Evolutionary conservation across 2,888 invertebrate species (phyloP).

Genomic region (Heliconius aoede): DNA sequence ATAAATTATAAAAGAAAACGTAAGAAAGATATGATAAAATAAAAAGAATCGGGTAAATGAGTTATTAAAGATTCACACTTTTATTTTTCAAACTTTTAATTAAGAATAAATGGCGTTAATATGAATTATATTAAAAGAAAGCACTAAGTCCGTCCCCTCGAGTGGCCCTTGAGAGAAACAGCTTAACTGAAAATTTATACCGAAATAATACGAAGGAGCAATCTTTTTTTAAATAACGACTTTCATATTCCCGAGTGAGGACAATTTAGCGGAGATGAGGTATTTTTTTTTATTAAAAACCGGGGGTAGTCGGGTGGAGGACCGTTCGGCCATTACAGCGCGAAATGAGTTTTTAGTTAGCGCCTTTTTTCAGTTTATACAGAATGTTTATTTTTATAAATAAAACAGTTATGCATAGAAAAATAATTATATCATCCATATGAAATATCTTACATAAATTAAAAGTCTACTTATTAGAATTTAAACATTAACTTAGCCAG

Average conservation of each 20-base stretch:
- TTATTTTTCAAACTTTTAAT: constrained; percentile 35
- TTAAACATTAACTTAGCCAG: too few species aligned
- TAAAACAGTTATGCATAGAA: background rate
- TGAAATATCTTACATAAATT: background rate
- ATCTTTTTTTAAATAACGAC: constrained; percentile 82
- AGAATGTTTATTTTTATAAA: constrained; percentile 53
- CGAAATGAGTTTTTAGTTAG: constrained; percentile 81
- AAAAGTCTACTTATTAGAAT: too few species aligned
- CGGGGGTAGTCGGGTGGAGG: constrained; percentile 62
- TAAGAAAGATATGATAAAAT: constrained; percentile 23
- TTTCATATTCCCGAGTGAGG: constrained; percentile 80
- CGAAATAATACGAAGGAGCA: constrained; percentile 79
- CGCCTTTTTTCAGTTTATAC: constrained; percentile 60
- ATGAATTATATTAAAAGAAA: constrained; percentile 38
- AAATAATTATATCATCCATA: background rate
- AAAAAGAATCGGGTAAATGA: constrained; percentile 25
- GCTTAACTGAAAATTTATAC: constrained; percentile 80
- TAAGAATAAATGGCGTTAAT: constrained; percentile 37
- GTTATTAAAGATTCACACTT: constrained; percentile 33
- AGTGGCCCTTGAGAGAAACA: constrained; percentile 63
- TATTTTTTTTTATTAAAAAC: constrained; percentile 80
- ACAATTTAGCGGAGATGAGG: constrained; percentile 83
- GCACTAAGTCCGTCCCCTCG: constrained; percentile 52
- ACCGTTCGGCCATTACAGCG: constrained; percentile 70
- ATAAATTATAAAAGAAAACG: constrained; percentile 30